phyloP scores from a whole-genome alignment of 2,113 vertebrate species.

The Myanophis thanlyinensis region DNA sequence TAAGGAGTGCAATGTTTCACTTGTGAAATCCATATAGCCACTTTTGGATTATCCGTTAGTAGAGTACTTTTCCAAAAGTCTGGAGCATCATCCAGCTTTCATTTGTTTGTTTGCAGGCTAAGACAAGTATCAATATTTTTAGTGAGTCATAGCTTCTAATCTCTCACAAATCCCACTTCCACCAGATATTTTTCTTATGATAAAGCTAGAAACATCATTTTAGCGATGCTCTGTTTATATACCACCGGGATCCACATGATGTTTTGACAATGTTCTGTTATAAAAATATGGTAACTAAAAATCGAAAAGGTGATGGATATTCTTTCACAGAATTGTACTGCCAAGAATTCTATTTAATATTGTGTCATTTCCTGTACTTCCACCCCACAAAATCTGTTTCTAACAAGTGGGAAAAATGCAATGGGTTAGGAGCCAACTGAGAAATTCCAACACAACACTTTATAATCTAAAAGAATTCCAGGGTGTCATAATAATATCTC shows the following conservation, averaged over 20 bases:
- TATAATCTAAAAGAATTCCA: neutral
- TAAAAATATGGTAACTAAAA: neutral
- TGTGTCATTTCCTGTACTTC: neutral
- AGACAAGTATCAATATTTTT: neutral
- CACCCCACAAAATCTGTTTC: neutral
- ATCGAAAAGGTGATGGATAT: neutral
- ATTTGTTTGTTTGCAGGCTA: neutral
- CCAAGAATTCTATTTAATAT: neutral
- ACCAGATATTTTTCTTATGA: neutral
- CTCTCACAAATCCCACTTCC: neutral
- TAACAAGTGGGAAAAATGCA: neutral
- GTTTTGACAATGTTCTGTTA: neutral
- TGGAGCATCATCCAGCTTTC: neutral
- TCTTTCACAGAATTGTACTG: neutral
- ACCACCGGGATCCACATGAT: neutral
- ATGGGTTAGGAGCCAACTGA: neutral
- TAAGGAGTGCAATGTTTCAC: neutral
- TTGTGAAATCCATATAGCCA: neutral
- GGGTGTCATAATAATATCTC: neutral
- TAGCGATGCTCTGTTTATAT: neutral
- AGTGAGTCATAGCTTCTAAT: neutral
- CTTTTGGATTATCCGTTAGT: neutral
- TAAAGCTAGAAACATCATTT: neutral
- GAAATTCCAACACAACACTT: neutral
- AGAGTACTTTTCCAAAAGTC: neutral